A percentile compares a stretch with the other conserved stretches of the same genome.
These are phyloP conservation scores for Brachypalpus laphriformis DNA, from an alignment of 2,888 invertebrate species.

Conservation along the genomic window DNA sequence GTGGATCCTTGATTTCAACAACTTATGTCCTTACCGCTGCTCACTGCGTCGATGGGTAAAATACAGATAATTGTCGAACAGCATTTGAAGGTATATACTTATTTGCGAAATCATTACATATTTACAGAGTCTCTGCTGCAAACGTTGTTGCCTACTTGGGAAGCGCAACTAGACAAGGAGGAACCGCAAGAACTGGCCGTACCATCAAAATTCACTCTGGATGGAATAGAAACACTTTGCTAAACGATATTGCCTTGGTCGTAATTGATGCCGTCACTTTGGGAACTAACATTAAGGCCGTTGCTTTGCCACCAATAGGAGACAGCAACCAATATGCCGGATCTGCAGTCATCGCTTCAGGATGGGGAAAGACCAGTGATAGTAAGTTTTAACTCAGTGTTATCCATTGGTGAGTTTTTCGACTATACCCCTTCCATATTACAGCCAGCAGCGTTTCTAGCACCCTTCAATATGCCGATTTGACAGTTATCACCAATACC, in stretches of 20 bases:
- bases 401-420: background rate
- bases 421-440: background rate
- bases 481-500: slow-evolving; percentile 76
- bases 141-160: slow-evolving; percentile 73
- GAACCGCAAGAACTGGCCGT: background rate
- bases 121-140: slow-evolving; percentile 69
- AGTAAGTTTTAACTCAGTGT: slow-evolving; percentile 18
- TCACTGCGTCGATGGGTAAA: slow-evolving; percentile 75
- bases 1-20: slow-evolving; percentile 76
- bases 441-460: slow-evolving; percentile 61
- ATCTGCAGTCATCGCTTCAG: slow-evolving; percentile 16
- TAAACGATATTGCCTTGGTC: slow-evolving; percentile 71
- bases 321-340: too few species aligned
- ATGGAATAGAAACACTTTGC: slow-evolving; percentile 46
- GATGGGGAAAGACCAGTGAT: slow-evolving; percentile 50
- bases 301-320: slow-evolving; percentile 24
- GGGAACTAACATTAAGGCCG: slow-evolving; percentile 43
- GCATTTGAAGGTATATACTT: too few species aligned
- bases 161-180: slow-evolving; percentile 4
- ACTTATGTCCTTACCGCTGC: slow-evolving; percentile 77
- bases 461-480: slow-evolving; percentile 75
- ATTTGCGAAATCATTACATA: background rate
- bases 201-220: slow-evolving; percentile 33
- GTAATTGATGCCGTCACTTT: slow-evolving; percentile 69
- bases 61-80: too few species aligned